Conservation (phyloP, 2,113 vertebrate genomes). For the Clupea harengus region DNA sequence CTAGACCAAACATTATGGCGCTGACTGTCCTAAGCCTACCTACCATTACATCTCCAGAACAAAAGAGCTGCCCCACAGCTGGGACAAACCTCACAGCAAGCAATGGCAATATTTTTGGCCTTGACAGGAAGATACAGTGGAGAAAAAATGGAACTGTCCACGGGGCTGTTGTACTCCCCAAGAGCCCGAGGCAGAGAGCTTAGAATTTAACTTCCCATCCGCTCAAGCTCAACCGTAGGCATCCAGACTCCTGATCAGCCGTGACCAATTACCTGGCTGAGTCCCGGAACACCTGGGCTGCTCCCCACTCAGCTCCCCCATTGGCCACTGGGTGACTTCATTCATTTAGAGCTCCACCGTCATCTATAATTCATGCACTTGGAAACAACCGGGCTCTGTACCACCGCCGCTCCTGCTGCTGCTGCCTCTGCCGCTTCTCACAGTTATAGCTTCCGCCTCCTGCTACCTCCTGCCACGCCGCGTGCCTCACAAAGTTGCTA, state of each 20-base stretch:
- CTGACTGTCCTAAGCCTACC: slow-evolving; percentile 21
- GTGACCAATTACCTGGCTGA: slow-evolving; percentile 21
- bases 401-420: neutral
- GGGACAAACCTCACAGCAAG: neutral
- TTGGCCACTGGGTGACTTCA: slow-evolving; percentile 23
- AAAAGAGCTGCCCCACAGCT: slow-evolving; percentile 21
- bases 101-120: slow-evolving; percentile 8
- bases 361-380: slow-evolving; percentile 33
- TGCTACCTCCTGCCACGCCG: neutral
- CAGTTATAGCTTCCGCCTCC: neutral
- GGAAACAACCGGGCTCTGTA: slow-evolving; percentile 15
- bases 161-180: neutral
- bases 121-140: slow-evolving; percentile 3
- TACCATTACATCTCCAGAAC: slow-evolving; percentile 22
- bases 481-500: slow-evolving; percentile 51
- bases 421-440: neutral
- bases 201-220: slow-evolving; percentile 11
- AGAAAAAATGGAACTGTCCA: neutral
- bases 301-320: neutral
- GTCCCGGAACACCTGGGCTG: slow-evolving; percentile 2
- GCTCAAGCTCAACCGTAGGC: slow-evolving; percentile 21
- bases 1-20: slow-evolving; percentile 16
- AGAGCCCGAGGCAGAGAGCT: slow-evolving; percentile 1
- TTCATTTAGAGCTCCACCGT: slow-evolving; percentile 23
- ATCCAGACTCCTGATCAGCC: neutral